Base-by-base conservation (phyloP, 2,113 vertebrate genomes). In the Oryzias celebensis region DNA sequence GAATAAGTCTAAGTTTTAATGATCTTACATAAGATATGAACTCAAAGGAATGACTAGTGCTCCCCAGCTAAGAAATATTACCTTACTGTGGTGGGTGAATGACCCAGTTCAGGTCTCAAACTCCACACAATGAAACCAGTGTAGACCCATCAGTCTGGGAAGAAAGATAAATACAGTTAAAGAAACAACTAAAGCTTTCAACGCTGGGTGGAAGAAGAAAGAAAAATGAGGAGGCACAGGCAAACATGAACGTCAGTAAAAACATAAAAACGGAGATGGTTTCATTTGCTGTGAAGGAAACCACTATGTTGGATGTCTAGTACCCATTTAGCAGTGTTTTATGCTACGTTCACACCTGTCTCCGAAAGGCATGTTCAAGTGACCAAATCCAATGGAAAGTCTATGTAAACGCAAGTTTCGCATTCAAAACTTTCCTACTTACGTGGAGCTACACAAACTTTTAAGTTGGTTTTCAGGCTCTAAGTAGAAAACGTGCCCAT, bases 91-190 rank as follows among this genome's bases (percentile, higher is more conserved):
- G 54, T 48, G 68, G 68, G 36, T 55, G 31, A 78, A 81, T 23
- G 60, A 81, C 58, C 49, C 56, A 55, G n/a, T 31, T 71, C 55
- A 62, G 41, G 68, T 48, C 62, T 26, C 43, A 66, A 48, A 65
- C 48, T 24, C 44, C 31, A 70, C 16, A 28, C 46, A 52, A 73
- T 68, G 50, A 24, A 63, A 65, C 26, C 17, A 78, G 55, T 31
- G 46, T 10, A 28, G 58, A 71, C 55, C 36, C 0, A 28, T 45
- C 1, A 3, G 62, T 50, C 58, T 52, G 49, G 62, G 65, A 74
- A 80, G 82, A 65, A 74, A 80, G 82, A 65, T 73, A 56, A 54
- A 65, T 49, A 68, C 15, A 45, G 26, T 51, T 14, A 44, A 75
- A 78, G 78, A 73, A 55, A 63, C 42, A 65, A 8, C 50, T 44